phyloP scores from a whole-genome alignment of 2,888 invertebrate species.

The Nemapogon koenigi region DNA sequence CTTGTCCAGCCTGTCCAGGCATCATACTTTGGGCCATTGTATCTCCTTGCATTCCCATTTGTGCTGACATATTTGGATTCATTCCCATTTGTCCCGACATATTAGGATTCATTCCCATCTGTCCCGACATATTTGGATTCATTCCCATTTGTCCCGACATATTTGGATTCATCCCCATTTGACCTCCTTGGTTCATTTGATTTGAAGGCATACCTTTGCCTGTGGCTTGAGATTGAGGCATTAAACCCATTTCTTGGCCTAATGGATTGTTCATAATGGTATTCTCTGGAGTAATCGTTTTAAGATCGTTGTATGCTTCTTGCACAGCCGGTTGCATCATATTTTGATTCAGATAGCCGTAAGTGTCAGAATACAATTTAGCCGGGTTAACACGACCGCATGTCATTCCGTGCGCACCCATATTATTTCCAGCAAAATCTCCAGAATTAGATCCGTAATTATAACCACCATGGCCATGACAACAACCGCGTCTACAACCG shows the following conservation, averaged over 20 bases:
- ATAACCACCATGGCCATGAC: slow-evolving; percentile 26
- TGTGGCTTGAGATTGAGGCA: not conserved
- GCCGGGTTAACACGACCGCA: slow-evolving; percentile 26
- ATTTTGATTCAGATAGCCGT: slow-evolving; percentile 39
- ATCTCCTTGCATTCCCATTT: slow-evolving; percentile 5
- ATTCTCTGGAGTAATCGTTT: slow-evolving; percentile 36
- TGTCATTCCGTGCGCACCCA: slow-evolving; percentile 6
- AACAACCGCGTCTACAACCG: slow-evolving; percentile 27
- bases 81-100: not conserved
- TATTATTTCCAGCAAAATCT: slow-evolving; percentile 1
- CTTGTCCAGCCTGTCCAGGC: too few relatives aligned
- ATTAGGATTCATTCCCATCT: slow-evolving; percentile 6
- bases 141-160: not conserved
- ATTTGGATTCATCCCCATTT: not conserved
- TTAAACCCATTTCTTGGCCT: not conserved
- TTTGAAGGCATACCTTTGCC: slow-evolving; percentile 19
- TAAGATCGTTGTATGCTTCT: slow-evolving; percentile 49
- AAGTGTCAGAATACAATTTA: slow-evolving; percentile 43
- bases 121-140: not conserved
- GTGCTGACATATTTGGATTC: not conserved
- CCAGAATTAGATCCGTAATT: slow-evolving; percentile 11
- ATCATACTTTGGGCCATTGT: slow-evolving; percentile 11
- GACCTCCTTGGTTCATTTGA: slow-evolving; percentile 29
- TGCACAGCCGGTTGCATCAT: slow-evolving; percentile 46
- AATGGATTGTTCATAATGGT: slow-evolving; percentile 38